Base-by-base conservation (phyloP, 2,113 vertebrate genomes). In the Labeo catla region DNA sequence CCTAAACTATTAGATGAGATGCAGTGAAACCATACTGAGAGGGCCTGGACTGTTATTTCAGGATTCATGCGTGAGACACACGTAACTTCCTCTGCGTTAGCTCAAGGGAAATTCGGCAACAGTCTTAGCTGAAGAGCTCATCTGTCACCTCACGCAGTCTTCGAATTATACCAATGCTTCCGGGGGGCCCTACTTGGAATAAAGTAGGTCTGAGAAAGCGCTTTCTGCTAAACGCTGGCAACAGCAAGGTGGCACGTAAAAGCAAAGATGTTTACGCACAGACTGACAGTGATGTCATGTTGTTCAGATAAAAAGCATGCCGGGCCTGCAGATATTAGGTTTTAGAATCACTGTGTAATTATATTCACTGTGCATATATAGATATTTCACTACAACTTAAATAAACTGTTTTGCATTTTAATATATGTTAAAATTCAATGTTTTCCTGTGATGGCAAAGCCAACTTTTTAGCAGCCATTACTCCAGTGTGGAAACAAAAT, bases 31-130 rank as follows among this genome's bases (percentile, higher is more conserved):
- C 28, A 36, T 36, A 68, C 43, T 12, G 45, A 82, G 21, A 81
- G 78, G 59, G 8, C 19, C 19, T 63, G 59, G 78, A 45, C 39
- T 52, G 49, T 77, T 77, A 77, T 36, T 77, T 54, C 47, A 52
- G 50, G 50, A 77, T 77, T 77, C 28, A 77, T 36, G 49, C 8
- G 4, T 23, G 36, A 54, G 49, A 52, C 47, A 52, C 72, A 57
- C 28, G n/a, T 23, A 15, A 81, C 12, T 13, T 65, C 59, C 13
- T 81, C 39, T 23, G 36, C 19, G 0, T 66, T 65, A 47, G 23
- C 79, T 82, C 63, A 82, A 50, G 23, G 28, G 80, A 70, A 68
- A 68, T 82, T 52, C 23, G 13, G 13, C 63, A 82, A 65, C 47
- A 70, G 45, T 50, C 63, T 9, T 68, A 23, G 50, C 15, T 77